Conservation (phyloP, 2,888 invertebrate species). For the Cheilosia urbana region DNA sequence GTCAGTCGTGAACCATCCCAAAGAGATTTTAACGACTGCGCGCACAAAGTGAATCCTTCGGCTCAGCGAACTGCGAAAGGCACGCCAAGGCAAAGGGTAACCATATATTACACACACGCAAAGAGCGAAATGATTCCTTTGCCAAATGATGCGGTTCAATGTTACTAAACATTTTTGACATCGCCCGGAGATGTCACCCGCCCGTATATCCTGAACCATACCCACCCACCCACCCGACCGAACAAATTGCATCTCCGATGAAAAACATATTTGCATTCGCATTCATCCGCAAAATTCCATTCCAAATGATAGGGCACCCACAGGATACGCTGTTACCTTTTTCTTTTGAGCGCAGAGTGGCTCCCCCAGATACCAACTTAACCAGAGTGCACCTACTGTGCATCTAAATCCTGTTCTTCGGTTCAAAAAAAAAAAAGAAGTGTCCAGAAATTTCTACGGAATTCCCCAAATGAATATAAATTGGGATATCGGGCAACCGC, state of each 20-base stretch:
- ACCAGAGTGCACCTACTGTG: conserved; percentile 13
- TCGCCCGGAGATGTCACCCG: conserved; percentile 48
- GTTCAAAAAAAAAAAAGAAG: conserved; percentile 13
- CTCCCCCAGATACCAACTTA: conserved; percentile 18
- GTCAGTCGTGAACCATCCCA: conserved; percentile 62
- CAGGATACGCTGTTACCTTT: conserved; percentile 24
- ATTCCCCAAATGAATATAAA: conserved; percentile 55
- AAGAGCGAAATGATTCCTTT: conserved; percentile 65
- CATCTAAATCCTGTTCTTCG: conserved; percentile 16
- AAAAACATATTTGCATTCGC: conserved; percentile 59
- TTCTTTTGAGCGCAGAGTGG: background rate
- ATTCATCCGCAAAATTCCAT: conserved; percentile 67
- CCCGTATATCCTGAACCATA: background rate
- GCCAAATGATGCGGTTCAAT: conserved; percentile 74
- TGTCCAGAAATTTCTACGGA: conserved; percentile 27
- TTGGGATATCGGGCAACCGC: conserved; percentile 43
- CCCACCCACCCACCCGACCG: background rate
- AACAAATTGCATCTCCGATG: conserved; percentile 53
- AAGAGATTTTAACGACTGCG: conserved; percentile 41
- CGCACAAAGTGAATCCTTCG: conserved; percentile 65
- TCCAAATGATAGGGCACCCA: conserved; percentile 34
- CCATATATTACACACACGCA: background rate
- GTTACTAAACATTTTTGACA: conserved; percentile 73
- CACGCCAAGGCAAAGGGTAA: conserved; percentile 22
- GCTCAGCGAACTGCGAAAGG: conserved; percentile 62